Percentiles rank a stretch among this genome's conserved stretches.
phyloP scores from a whole-genome alignment of 2,797 vertebrate species.

The Scarus forsteni region DNA sequence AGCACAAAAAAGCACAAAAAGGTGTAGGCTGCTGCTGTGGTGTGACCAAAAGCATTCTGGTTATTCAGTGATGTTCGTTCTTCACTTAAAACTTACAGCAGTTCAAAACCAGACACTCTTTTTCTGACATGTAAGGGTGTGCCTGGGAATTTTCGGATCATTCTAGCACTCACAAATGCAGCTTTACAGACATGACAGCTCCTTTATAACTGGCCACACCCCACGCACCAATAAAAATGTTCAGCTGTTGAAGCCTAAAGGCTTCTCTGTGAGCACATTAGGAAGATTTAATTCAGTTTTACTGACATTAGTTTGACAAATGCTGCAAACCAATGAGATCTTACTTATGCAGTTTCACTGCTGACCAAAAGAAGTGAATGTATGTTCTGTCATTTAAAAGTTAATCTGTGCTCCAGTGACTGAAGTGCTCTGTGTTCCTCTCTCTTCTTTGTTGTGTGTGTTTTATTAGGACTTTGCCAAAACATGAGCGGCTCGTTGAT shows the following conservation, averaged over 20 bases:
- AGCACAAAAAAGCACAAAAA: not conserved
- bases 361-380: slow-evolving; percentile 5
- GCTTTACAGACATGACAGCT: slow-evolving; percentile 7
- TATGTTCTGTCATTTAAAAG: not conserved
- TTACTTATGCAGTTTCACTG: not conserved
- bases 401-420: not conserved
- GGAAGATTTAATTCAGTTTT: not conserved
- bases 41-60: not conserved
- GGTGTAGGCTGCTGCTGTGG: not conserved
- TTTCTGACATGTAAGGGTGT: not conserved
- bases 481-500: slow-evolving; percentile 93
- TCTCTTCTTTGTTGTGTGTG: not conserved
- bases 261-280: slow-evolving; percentile 3
- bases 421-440: not conserved
- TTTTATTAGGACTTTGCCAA: slow-evolving; percentile 89
- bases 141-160: not conserved
- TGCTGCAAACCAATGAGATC: not conserved
- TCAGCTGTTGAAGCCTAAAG: slow-evolving; percentile 35
- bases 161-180: not conserved
- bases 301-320: not conserved
- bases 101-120: not conserved
- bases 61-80: not conserved
- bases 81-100: not conserved
- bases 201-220: slow-evolving; percentile 31
- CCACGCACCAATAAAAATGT: not conserved